These are phyloP conservation scores for Leptopilina drosophilae DNA, from an alignment of 2,888 invertebrate genomes.

Conservation along the genomic window DNA sequence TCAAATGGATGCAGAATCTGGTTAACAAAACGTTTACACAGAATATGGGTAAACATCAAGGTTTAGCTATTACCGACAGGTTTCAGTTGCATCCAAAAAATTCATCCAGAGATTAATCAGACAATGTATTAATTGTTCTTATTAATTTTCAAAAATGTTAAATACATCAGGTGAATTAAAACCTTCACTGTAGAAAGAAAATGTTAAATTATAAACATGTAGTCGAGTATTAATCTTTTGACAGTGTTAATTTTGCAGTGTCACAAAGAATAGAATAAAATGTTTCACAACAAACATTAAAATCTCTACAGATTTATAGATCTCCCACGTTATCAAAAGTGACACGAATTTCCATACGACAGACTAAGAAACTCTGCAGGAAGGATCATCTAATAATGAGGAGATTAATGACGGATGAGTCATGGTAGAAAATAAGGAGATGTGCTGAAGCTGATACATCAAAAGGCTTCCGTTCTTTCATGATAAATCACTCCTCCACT, in stretches of 20 bases:
- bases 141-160: too few relatives aligned
- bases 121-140: too few relatives aligned
- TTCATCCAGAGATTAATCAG: too few relatives aligned
- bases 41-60: too few relatives aligned
- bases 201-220: too few relatives aligned
- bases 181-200: too few relatives aligned
- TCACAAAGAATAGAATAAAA: background rate
- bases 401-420: constrained; percentile 34
- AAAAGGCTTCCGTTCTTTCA: constrained; percentile 40
- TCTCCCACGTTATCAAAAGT: background rate
- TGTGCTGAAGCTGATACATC: constrained; percentile 34
- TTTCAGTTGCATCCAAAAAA: too few relatives aligned
- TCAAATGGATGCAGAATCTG: too few relatives aligned
- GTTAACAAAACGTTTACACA: too few relatives aligned
- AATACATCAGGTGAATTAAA: too few relatives aligned
- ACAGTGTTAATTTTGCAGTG: background rate
- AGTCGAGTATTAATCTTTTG: too few relatives aligned
- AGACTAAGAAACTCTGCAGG: background rate
- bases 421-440: constrained; percentile 33
- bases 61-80: too few relatives aligned
- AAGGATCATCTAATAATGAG: constrained; percentile 29
- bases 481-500: constrained; percentile 35
- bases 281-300: background rate
- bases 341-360: constrained; percentile 25
- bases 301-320: background rate